phyloP scores from a whole-genome alignment of 2,888 invertebrate genomes.

The Gymnosoma rotundatum region DNA sequence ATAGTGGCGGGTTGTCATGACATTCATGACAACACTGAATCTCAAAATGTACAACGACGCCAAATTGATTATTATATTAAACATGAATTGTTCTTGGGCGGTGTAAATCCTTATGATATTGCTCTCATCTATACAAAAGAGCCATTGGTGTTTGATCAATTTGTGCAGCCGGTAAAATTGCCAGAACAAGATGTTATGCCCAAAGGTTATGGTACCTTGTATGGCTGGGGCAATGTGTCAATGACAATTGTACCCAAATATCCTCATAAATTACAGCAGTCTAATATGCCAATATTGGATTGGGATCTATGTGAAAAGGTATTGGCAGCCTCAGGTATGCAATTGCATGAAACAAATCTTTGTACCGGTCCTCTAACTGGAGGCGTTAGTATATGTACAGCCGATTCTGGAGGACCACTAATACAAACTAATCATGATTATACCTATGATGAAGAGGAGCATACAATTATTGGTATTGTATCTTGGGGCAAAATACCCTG shows the following conservation, averaged over 20 bases:
- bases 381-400: constrained; percentile 80
- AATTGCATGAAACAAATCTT: constrained; percentile 80
- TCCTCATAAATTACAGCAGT: constrained; percentile 78
- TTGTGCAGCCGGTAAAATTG: constrained; percentile 77
- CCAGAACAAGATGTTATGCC: constrained; percentile 76
- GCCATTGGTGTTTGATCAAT: constrained; percentile 76
- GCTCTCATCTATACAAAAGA: constrained; percentile 79
- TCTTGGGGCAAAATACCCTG: constrained; percentile 83
- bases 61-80: constrained; percentile 78
- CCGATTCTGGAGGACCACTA: constrained; percentile 80
- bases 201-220: constrained; percentile 78
- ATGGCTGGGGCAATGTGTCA: constrained; percentile 81
- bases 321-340: constrained; percentile 76
- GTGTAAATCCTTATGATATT: constrained; percentile 80
- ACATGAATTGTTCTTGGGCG: constrained; percentile 79
- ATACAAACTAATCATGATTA: constrained; percentile 74
- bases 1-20: constrained; percentile 80
- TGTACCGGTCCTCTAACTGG: constrained; percentile 81
- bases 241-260: constrained; percentile 78
- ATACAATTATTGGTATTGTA: constrained; percentile 82
- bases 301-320: constrained; percentile 77
- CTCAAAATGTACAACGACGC: constrained; percentile 77
- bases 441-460: constrained; percentile 71
- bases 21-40: constrained; percentile 74
- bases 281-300: constrained; percentile 79